Percentiles rank a stretch among this genome's conserved stretches.
Evolutionary conservation across 1,140 invertebrate genomes (phyloP).

Genomic region (Heterodera schachtii): DNA sequence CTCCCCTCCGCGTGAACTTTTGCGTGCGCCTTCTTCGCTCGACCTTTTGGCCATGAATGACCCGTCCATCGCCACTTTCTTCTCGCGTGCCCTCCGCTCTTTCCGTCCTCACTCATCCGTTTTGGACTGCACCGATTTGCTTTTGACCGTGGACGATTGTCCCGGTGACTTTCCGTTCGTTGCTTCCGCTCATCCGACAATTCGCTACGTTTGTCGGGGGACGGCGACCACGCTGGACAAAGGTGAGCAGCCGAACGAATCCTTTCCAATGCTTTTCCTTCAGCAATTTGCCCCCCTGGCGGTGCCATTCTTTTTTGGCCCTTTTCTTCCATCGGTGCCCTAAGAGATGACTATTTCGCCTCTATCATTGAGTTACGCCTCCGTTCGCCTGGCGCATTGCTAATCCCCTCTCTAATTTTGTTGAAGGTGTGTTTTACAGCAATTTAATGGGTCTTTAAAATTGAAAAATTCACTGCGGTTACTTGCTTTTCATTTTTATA

Average conservation of each 20-base stretch:
- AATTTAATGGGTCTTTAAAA: neutral
- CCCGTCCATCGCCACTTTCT: slow-evolving; percentile 23
- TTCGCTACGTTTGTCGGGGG: slow-evolving; percentile 35
- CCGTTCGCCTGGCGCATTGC: slow-evolving; percentile 17
- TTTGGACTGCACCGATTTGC: slow-evolving; percentile 38
- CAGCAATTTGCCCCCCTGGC: slow-evolving; percentile 31
- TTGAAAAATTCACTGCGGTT: too few species aligned
- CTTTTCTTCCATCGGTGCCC: slow-evolving; percentile 22
- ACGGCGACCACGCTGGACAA: slow-evolving; percentile 11
- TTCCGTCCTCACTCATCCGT: slow-evolving; percentile 8
- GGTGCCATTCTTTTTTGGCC: slow-evolving; percentile 37
- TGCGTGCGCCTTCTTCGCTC: slow-evolving; percentile 20
- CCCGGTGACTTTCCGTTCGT: neutral
- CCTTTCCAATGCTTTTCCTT: neutral
- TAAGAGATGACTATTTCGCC: slow-evolving; percentile 37
- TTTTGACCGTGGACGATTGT: neutral
- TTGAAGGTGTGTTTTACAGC: neutral
- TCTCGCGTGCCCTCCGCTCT: neutral
- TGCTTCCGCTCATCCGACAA: slow-evolving; percentile 31
- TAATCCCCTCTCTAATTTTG: slow-evolving; percentile 26
- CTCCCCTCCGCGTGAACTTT: slow-evolving; percentile 19
- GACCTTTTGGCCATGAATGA: slow-evolving; percentile 38
- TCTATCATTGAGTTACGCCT: slow-evolving; percentile 36
- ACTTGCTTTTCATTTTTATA: too few species aligned
- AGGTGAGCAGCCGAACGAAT: too few species aligned